Percentiles rank a stretch among this genome's conserved stretches.
phyloP scores from a whole-genome alignment of 2,888 invertebrate genomes.

The Tenthredo notha region DNA sequence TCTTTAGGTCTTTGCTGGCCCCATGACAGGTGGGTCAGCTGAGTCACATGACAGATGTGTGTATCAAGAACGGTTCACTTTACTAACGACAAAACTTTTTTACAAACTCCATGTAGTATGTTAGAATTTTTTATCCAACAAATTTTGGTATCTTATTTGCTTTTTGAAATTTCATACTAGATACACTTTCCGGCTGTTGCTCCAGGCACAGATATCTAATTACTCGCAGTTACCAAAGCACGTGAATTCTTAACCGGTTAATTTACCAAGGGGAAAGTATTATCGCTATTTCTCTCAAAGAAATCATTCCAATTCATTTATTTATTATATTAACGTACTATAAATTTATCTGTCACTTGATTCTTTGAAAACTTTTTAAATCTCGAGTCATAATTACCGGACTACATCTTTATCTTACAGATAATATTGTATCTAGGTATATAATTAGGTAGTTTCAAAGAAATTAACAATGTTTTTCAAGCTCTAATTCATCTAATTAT shows the following conservation, averaged over 20 bases:
- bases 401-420: not conserved
- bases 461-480: not conserved
- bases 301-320: slow-evolving; percentile 1
- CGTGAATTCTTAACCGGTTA: not conserved
- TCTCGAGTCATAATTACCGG: not conserved
- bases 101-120: not conserved
- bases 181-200: not conserved
- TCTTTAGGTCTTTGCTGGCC: slow-evolving; percentile 31
- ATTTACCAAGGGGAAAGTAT: slow-evolving; percentile 3
- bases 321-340: not conserved
- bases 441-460: not conserved
- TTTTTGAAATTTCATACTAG: not conserved
- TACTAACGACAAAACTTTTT: not conserved
- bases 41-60: slow-evolving; percentile 33
- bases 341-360: not conserved
- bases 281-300: not conserved
- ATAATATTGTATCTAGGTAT: slow-evolving; percentile 3
- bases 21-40: slow-evolving; percentile 44
- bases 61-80: slow-evolving; percentile 31
- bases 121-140: not conserved
- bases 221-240: not conserved
- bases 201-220: not conserved
- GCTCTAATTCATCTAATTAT: not conserved
- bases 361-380: not conserved
- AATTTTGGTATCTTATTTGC: not conserved